Percentiles rank a stretch among this genome's conserved stretches.
These are phyloP conservation scores for Sarcophilus harrisii DNA, from an alignment of 2,797 vertebrate genomes.

Conservation along the genomic window DNA sequence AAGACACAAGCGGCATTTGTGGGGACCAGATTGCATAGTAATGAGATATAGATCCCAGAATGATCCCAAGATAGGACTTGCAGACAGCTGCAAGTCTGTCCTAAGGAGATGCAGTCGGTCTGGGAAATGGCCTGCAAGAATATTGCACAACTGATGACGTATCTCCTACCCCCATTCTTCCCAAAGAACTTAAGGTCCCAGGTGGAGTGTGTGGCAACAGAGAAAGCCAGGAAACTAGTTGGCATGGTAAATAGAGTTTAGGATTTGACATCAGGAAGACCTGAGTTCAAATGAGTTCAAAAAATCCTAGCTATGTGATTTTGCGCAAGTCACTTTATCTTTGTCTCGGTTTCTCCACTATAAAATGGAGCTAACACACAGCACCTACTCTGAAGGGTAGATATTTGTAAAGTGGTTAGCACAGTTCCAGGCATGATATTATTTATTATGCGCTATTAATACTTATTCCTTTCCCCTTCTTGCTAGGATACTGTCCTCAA, in stretches of 20 bases:
- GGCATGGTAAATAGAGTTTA: neutral
- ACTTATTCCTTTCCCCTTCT: neutral
- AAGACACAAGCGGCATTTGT: neutral
- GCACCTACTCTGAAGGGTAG: neutral
- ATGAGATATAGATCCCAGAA: too few relatives aligned
- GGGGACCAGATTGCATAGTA: neutral
- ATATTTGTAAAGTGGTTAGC: conserved; percentile 6
- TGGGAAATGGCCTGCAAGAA: neutral
- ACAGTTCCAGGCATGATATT: neutral
- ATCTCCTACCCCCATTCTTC: neutral
- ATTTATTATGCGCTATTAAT: neutral
- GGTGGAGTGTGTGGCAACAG: neutral
- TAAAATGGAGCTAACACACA: neutral
- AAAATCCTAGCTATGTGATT: neutral
- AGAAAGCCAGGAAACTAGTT: neutral
- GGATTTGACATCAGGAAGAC: neutral
- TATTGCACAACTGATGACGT: neutral
- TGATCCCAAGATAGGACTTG: neutral
- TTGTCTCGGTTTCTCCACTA: conserved; percentile 1
- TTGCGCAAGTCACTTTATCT: neutral
- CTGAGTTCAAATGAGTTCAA: neutral
- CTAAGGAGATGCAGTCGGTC: neutral
- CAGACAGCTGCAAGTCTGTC: neutral
- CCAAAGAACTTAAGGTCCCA: neutral
- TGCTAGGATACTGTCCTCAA: neutral